A percentile compares a stretch with the other conserved stretches of the same genome.
These are phyloP conservation scores for Scytalopus superciliaris DNA, from an alignment of 2,113 vertebrate species.

Conservation along the genomic window DNA sequence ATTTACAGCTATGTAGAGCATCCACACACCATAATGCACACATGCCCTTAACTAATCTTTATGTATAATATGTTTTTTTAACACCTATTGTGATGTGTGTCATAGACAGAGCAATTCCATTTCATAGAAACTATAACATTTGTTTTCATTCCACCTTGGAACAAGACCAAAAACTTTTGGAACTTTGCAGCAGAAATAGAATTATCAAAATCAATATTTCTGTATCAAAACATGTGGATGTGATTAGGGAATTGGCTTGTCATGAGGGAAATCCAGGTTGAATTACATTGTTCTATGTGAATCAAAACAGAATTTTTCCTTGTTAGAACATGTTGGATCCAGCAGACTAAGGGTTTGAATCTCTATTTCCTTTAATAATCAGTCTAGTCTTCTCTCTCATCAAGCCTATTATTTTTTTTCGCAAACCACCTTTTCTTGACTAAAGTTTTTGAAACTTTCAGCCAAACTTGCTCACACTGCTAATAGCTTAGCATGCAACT, in stretches of 20 bases:
- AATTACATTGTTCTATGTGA: background rate
- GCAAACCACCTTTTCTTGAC: background rate
- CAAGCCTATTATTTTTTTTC: background rate
- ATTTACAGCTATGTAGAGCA: background rate
- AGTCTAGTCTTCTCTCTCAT: background rate
- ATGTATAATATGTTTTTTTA: background rate
- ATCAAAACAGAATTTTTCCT: background rate
- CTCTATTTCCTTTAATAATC: background rate
- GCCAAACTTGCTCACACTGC: background rate
- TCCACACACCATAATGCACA: background rate
- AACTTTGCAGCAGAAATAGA: background rate
- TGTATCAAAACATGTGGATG: background rate
- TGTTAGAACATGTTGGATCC: background rate
- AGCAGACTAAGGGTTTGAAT: background rate
- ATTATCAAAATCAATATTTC: conserved; percentile 25
- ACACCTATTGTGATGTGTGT: background rate
- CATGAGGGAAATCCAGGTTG: background rate
- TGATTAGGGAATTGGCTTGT: background rate
- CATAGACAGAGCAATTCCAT: background rate
- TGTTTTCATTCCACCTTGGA: conserved; percentile 6
- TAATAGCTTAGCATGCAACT: background rate
- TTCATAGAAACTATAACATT: background rate
- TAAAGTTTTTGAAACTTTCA: background rate
- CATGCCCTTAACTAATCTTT: background rate
- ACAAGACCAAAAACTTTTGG: background rate